Evolutionary conservation across 2,797 vertebrate species (phyloP), one percentile per base, ranked within the genome.

Genomic region (Dicrostonyx torquatus): DNA sequence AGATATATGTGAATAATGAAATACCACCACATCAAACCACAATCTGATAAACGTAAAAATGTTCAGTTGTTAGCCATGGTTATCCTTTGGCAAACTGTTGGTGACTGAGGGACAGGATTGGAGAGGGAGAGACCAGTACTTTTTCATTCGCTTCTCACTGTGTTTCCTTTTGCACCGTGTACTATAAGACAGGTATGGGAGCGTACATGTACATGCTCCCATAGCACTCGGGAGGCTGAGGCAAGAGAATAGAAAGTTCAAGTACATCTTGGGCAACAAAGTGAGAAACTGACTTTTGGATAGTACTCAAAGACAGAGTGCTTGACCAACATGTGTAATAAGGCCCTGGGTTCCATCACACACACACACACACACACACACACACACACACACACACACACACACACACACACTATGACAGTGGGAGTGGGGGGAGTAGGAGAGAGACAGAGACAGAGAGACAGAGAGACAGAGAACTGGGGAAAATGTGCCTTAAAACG

Each of bases 71-170:
- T 91, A 92, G 43, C 22, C 64, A n/a, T 68, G 7, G 24, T 73
- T 84, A 40, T 88, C 43, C 24, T 48, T 79, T 73, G 29, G 37
- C 64, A 55, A 14, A 20, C 68, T 90, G 70, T 34, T 92, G 45
- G 64, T 93, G 66, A 15, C 37, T 50, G 40, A 62, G 58, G 17
- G 37, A 93, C 24, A 89, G 43, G 60, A 37, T 0, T 64, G 5
- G 48, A 48, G 0, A 64, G 6, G 55, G 78, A 43, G 8, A 92
- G 62, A 75, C 8, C 72, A 84, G 72, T 72, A 60, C 37, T 92
- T 94, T 89, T 66, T 66, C 11, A 64, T 24, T 95, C 80, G 43
- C 18, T 95, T 95, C 64, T 95, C 37, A 89, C 43, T 80, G 1
- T 79, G 40, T 73, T 22, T 55, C 7, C 6, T 76, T 96, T 95